Percentiles rank a stretch among this genome's conserved stretches.
These are phyloP conservation scores for Notolabrus celidotus DNA, from an alignment of 2,797 vertebrate genomes.

Conservation along the genomic window DNA sequence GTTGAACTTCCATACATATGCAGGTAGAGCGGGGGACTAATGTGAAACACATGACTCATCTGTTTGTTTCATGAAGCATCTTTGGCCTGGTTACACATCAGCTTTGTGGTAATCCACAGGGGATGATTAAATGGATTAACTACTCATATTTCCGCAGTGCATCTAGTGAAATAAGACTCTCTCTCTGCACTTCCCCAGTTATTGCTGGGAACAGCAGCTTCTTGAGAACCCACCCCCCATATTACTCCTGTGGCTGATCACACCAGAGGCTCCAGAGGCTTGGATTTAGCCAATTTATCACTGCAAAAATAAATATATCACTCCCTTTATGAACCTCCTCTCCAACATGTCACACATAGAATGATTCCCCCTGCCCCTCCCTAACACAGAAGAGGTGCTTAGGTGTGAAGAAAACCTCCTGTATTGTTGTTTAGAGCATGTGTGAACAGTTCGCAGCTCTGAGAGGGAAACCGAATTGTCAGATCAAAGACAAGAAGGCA, in stretches of 20 bases:
- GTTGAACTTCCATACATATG: constrained; percentile 40
- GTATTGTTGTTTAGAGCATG: constrained; percentile 7
- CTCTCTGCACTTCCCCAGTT: constrained; percentile 1
- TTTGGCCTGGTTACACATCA: constrained; percentile 12
- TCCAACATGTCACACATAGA: background rate
- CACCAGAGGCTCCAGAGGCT: constrained; percentile 27
- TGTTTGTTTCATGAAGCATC: constrained; percentile 25
- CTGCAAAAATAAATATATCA: constrained; percentile 3
- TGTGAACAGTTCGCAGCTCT: background rate
- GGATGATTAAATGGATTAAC: constrained; percentile 39
- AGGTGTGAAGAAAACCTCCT: background rate
- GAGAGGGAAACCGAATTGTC: constrained; percentile 1
- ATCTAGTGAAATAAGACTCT: constrained; percentile 19
- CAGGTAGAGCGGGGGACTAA: constrained; percentile 9
- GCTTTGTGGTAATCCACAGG: constrained; percentile 1
- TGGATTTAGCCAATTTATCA: constrained; percentile 35
- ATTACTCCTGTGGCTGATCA: constrained; percentile 24
- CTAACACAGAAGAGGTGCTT: constrained; percentile 3
- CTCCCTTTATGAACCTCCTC: constrained; percentile 21
- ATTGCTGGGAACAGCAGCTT: constrained; percentile 8
- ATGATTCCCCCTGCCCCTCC: background rate
- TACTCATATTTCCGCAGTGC: constrained; percentile 27
- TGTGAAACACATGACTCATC: constrained; percentile 14
- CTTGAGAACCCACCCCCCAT: constrained; percentile 11
- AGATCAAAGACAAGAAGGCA: constrained; percentile 8